These are phyloP conservation scores for Eurytoma adleriae DNA, from an alignment of 2,888 invertebrate species.

Conservation along the genomic window DNA sequence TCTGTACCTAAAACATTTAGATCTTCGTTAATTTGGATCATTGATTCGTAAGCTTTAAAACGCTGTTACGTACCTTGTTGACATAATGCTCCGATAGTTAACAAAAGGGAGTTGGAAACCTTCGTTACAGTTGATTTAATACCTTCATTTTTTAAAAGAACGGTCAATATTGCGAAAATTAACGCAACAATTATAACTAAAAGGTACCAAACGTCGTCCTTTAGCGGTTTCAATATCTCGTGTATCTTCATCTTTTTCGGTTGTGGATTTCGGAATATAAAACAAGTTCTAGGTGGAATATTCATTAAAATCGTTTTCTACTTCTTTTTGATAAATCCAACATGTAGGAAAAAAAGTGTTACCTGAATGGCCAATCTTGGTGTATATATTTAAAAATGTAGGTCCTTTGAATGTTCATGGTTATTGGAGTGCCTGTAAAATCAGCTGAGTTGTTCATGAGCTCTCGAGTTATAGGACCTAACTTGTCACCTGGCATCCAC, in stretches of 20 bases:
- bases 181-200: slow-evolving; percentile 47
- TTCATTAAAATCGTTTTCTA: slow-evolving; percentile 2
- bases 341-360: background rate
- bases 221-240: slow-evolving; percentile 61
- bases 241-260: slow-evolving; percentile 58
- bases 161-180: slow-evolving; percentile 43
- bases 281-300: slow-evolving; percentile 61
- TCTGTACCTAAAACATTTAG: slow-evolving; percentile 62
- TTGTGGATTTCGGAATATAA: slow-evolving; percentile 63
- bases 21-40: background rate
- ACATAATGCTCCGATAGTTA: slow-evolving; percentile 63
- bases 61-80: slow-evolving; percentile 63
- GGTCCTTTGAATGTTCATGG: slow-evolving; percentile 20
- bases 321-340: background rate
- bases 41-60: background rate
- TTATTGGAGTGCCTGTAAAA: slow-evolving; percentile 32
- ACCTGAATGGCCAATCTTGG: slow-evolving; percentile 50
- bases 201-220: slow-evolving; percentile 59
- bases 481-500: slow-evolving; percentile 51
- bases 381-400: slow-evolving; percentile 31
- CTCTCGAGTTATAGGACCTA: slow-evolving; percentile 55
- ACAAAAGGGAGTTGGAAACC: slow-evolving; percentile 51
- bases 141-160: no score
- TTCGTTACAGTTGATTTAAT: no score
- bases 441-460: slow-evolving; percentile 30